Percentiles rank a stretch among this genome's conserved stretches.
phyloP scores from a whole-genome alignment of 1,140 invertebrate species.

The Leptinotarsa texana region DNA sequence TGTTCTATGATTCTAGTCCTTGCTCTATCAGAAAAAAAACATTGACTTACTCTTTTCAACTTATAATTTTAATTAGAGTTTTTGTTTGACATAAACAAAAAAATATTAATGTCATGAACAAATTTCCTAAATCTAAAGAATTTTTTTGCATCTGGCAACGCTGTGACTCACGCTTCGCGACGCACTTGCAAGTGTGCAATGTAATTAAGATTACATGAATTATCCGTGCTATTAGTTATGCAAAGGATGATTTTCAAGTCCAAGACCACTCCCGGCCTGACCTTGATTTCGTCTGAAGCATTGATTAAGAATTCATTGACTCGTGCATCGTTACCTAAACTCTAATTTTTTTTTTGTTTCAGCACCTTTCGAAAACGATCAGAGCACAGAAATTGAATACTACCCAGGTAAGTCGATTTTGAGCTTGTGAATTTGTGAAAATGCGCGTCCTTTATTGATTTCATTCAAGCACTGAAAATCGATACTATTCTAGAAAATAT shows the following conservation, averaged over 20 bases:
- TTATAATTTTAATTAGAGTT: no score
- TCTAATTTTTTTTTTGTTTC: slow-evolving; percentile 41
- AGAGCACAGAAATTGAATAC: slow-evolving; percentile 53
- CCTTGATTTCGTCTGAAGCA: slow-evolving; percentile 3
- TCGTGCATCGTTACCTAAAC: neutral
- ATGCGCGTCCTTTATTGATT: no score
- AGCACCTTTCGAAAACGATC: slow-evolving; percentile 50
- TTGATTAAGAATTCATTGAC: slow-evolving; percentile 5
- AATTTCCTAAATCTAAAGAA: no score
- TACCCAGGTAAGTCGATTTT: slow-evolving; percentile 50
- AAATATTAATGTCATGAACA: no score
- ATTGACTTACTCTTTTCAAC: no score
- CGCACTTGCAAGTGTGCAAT: neutral
- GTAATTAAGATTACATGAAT: slow-evolving; percentile 9
- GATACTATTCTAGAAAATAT: no score
- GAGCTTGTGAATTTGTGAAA: no score
- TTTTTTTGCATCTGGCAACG: no score
- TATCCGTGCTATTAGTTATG: slow-evolving; percentile 12
- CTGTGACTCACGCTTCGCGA: neutral
- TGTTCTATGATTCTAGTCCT: no score
- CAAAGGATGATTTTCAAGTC: slow-evolving; percentile 6
- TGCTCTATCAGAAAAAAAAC: no score
- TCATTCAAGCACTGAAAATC: no score
- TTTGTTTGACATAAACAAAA: no score
- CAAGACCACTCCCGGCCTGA: slow-evolving; percentile 8